Evolutionary conservation across 2,888 invertebrate species (phyloP), one percentile per base, ranked within the genome.

Genomic region (Cryptus armator): DNA sequence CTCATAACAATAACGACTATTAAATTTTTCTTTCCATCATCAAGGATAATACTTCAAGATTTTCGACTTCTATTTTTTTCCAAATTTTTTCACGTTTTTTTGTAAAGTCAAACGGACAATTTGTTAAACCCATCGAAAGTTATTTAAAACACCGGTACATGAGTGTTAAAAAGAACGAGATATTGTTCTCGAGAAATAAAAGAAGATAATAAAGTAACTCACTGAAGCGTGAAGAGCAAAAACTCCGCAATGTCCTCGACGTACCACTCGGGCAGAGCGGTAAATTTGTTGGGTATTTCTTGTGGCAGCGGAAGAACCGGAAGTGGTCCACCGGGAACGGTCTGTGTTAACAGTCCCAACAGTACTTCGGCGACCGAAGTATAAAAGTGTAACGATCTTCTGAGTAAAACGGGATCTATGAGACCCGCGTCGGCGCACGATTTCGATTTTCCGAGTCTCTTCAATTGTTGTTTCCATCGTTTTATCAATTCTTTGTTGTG

Each of bases 181-280:
- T 4, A 70, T 14, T 6, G 43, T 16, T 3, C 24, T 37, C 16
- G 12, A 1, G n/a, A 19, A 70, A 12, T 1, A 37, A 53, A 46
- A 16, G 3, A 9, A 64, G 77, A 24, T 46, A 56, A 16, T 2
- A 9, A 64, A 75, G 19, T 46, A 56, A 96, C 97, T 97, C 94
- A 98, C 98, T 98, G 98, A 91, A 99, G 96, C 3, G 97, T 96
- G 93, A 99, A 99, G 46, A 99, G 96, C 91, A 99, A 95, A 94
- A 99, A 98, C 94, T 99, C 99, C 12, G 99, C 98, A 89, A 99
- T 97, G 93, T 99, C 99, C 94, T 99, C 99, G 89, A 99, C 96
- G 94, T 98, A 98, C 97, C 99, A 99, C 95, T 99, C 99, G 56
- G 99, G 99, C 92, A 98, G 95, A 90, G 99, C 98, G 76, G 97